Base-by-base conservation (phyloP, 2,797 vertebrate genomes). In the Choloepus didactylus region DNA sequence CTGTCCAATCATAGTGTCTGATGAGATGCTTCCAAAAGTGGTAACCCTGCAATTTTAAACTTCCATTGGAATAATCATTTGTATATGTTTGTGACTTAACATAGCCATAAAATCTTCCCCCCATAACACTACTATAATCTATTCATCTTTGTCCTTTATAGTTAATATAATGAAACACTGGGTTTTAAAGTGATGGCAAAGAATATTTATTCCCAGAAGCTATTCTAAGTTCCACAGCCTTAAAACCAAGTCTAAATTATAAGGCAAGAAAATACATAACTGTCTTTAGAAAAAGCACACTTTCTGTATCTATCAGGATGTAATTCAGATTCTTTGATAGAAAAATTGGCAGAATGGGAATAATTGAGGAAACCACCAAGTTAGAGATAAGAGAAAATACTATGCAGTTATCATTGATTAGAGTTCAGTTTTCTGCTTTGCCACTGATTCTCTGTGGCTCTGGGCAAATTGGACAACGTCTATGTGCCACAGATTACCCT, bases 231-330 rank as follows among this genome's bases (percentile, higher is more conserved):
- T 81, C 69, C 49, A 86, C 10, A 69, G 70, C 16, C 60, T n/a
- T 62, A 67, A 73, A 31, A 82, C 38, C 4, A 93, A 93, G 15
- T 93, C 41, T 69, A 86, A 82, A 82, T 75, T 75, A 87, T 49
- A 79, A 82, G 29, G 27, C 41, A 72, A 41, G 35, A 72, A 54
- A 72, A 70, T 54, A 75, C 44, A 38, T 38, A 81, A 62, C 38
- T 76, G 35, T 79, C 35, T 73, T 94, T 80, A 73, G 25, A 64
- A 72, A 66, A 91, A 23, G n/a, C 38, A 38, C 60, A 51, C 54
- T 49, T 75, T 41, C 31, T 91, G n/a, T 59, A 82, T 82, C 31
- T 15, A 75, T 69, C n/a, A 80, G n/a, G 73, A 86, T 91, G 18
- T 6, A 94, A 75, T 91, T 82, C 16, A 95, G 14, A 76, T 60